Evolutionary conservation across 2,797 vertebrate species (phyloP), one percentile per base, ranked within the genome.

Genomic region (Sardinella longiceps): DNA sequence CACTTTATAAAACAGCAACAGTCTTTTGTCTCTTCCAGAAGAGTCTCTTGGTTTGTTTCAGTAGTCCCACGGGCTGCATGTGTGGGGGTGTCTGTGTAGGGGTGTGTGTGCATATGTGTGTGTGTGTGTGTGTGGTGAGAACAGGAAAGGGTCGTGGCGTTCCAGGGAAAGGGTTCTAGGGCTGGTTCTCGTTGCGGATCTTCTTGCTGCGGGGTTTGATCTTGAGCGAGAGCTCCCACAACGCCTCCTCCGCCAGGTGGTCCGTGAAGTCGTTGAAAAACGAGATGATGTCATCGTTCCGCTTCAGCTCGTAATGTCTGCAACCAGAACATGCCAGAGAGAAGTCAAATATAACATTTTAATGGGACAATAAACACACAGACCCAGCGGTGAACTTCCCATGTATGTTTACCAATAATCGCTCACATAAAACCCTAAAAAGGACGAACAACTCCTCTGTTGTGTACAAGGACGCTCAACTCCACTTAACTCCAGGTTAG

Each of bases 241-340:
- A 90, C 5, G 98, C 98, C 93, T 99, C 98, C 92, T 99, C 98
- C 0, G 98, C 98, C 88, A 99, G 95, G 93, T 99, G 98, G 93
- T 99, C 98, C 1, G 98, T 98, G 96, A 99, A 99, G 91, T 99
- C 98, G 0, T 99, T 99, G 95, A 99, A 99, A 95, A 99, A 99
- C 0, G 91, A 98, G 77, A 99, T 97, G 1, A 99, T 98, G 92
- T 99, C 98, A 0, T 99, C 98, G 0, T 99, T 99, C 82, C 97
- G 96, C 89, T 97, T 98, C 90, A 99, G 96, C 83, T 99, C 98
- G 0, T 99, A 99, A 93, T 98, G 97, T 90, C 98, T 99, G 95
- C 63, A 70, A 14, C 28, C 56, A 58, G 28, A 77, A 28, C 30
- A 74, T 33, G 37, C 18, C 33, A 43, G 63, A 77, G 37, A 39